Conservation (phyloP, 2,113 vertebrate genomes). For the Microcebus murinus region DNA sequence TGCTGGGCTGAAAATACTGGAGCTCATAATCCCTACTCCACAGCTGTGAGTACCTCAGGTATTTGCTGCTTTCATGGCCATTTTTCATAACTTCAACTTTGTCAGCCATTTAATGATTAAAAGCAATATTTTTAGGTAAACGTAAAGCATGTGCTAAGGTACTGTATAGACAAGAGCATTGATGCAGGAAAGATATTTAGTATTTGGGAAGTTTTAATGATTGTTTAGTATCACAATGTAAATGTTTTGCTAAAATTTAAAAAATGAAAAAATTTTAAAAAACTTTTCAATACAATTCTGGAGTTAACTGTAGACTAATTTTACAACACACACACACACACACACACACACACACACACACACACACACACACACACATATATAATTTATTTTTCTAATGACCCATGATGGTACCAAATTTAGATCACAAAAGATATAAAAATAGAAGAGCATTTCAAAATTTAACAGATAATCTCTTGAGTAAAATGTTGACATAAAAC, state of each 20-base stretch:
- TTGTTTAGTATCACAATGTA: conserved; percentile 35
- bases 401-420: conserved; percentile 18
- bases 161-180: neutral
- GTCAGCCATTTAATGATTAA: conserved; percentile 46
- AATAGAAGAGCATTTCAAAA: neutral
- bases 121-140: conserved; percentile 31
- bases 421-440: neutral
- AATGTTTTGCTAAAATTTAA: conserved; percentile 7
- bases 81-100: conserved; percentile 73
- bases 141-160: neutral
- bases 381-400: neutral
- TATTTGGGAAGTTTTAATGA: conserved; percentile 1
- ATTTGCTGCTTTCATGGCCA: conserved; percentile 89
- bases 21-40: conserved; percentile 95
- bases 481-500: conserved; percentile 45
- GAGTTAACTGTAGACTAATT: neutral
- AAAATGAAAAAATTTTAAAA: neutral
- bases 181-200: neutral
- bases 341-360: neutral
- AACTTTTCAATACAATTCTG: neutral
- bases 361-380: neutral
- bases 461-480: neutral
- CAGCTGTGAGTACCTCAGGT: conserved; percentile 99
- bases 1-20: conserved; percentile 99
- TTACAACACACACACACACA: no score